phyloP scores from a whole-genome alignment of 1,140 invertebrate species.

The Bombus cullumanus region DNA sequence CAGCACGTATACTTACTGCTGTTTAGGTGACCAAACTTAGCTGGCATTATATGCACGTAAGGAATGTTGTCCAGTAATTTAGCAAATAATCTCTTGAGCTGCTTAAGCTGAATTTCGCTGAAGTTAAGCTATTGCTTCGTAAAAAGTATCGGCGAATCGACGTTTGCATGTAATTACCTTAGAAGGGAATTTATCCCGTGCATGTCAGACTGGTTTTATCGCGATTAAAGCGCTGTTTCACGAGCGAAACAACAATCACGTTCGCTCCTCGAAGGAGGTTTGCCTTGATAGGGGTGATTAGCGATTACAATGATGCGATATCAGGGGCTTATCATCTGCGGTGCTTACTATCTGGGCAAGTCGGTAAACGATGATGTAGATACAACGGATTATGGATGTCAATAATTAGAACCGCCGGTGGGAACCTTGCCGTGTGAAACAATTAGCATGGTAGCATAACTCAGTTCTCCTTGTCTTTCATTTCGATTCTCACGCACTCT shows the following conservation, averaged over 20 bases:
- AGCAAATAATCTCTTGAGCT: neutral
- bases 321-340: neutral
- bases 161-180: neutral
- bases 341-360: neutral
- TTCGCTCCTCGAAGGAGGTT: neutral
- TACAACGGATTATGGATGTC: conserved; percentile 13
- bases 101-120: neutral
- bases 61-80: conserved; percentile 22
- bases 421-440: neutral
- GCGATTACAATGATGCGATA: conserved; percentile 10
- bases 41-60: conserved; percentile 10
- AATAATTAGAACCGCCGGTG: neutral
- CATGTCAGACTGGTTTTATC: neutral
- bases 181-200: neutral
- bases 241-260: neutral
- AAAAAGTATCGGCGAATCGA: neutral
- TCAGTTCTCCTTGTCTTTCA: neutral
- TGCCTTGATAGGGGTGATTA: conserved; percentile 1
- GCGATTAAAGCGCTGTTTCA: neutral
- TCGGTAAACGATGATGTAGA: conserved; percentile 4
- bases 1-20: conserved; percentile 1
- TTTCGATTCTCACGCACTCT: neutral
- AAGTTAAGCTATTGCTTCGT: neutral
- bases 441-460: neutral
- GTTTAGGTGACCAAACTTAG: conserved; percentile 1